Evolutionary conservation across 2,888 invertebrate genomes (phyloP).

Genomic region (Dolomedes plantarius): DNA sequence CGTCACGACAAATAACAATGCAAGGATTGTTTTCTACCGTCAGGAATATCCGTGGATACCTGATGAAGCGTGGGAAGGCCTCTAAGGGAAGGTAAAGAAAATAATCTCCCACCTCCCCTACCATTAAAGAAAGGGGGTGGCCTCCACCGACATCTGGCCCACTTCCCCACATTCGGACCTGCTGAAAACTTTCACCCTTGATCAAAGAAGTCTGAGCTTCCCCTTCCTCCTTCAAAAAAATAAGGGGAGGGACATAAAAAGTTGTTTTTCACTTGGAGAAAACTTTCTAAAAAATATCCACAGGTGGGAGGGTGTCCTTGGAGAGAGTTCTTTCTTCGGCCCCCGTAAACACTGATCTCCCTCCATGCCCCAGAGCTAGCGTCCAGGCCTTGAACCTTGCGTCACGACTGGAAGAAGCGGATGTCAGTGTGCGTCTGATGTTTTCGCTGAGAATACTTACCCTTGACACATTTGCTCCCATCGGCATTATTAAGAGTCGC

Average conservation of each 20-base stretch:
- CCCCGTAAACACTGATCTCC: constrained; percentile 26
- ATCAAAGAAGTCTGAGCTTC: constrained; percentile 21
- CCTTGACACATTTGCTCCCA: background rate
- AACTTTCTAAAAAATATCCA: constrained; percentile 28
- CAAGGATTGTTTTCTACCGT: constrained; percentile 45
- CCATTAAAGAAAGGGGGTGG: background rate
- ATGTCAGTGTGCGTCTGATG: background rate
- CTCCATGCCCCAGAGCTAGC: background rate
- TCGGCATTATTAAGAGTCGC: background rate
- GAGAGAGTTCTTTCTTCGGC: constrained; percentile 16
- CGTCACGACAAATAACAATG: background rate
- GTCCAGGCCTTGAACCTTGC: constrained; percentile 36
- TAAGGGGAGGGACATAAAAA: background rate
- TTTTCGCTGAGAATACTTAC: background rate
- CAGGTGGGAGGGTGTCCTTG: constrained; percentile 66
- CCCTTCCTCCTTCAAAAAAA: background rate
- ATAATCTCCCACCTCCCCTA: background rate
- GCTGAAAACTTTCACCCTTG: constrained; percentile 51
- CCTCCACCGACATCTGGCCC: constrained; percentile 52
- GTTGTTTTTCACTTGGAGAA: constrained; percentile 22
- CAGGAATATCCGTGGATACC: constrained; percentile 12
- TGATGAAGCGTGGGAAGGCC: constrained; percentile 55
- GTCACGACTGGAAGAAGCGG: background rate
- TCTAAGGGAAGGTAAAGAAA: constrained; percentile 19
- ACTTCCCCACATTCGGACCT: constrained; percentile 48